Conservation (phyloP, 2,797 vertebrate genomes). For the Epinephelus coioides region DNA sequence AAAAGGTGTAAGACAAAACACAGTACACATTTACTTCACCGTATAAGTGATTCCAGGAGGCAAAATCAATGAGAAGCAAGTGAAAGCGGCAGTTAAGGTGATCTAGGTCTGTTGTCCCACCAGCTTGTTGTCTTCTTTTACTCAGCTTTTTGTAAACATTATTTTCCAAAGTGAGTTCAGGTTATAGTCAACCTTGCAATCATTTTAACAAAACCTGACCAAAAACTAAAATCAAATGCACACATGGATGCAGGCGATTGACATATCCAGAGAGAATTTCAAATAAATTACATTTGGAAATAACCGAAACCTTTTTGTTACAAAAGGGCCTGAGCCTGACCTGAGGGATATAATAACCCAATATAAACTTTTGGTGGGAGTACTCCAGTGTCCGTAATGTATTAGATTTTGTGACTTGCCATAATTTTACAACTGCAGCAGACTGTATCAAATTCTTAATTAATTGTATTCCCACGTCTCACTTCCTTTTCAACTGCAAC, state of each 20-base stretch:
- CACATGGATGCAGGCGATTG: not conserved
- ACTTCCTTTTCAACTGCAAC: constrained; percentile 16
- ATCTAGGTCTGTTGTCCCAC: not conserved
- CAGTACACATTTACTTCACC: no score
- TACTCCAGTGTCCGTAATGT: not conserved
- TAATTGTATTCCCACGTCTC: constrained; percentile 32
- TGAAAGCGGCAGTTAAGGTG: not conserved
- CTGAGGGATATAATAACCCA: not conserved
- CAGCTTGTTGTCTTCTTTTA: not conserved
- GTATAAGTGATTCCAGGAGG: not conserved
- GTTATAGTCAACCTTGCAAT: not conserved
- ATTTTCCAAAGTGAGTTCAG: not conserved
- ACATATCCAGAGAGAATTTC: not conserved
- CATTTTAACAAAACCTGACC: not conserved
- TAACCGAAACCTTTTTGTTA: not conserved
- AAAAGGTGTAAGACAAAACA: no score
- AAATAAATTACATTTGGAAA: not conserved
- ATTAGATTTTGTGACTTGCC: not conserved
- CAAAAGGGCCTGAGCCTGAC: not conserved
- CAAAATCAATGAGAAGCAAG: not conserved
- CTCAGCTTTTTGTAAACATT: not conserved
- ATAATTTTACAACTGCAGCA: constrained; percentile 12
- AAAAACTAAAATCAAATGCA: no score
- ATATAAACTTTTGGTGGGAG: not conserved
- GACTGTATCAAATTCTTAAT: constrained; percentile 22